Base-by-base conservation (phyloP, 2,797 vertebrate species). In the Amblyraja radiata region DNA sequence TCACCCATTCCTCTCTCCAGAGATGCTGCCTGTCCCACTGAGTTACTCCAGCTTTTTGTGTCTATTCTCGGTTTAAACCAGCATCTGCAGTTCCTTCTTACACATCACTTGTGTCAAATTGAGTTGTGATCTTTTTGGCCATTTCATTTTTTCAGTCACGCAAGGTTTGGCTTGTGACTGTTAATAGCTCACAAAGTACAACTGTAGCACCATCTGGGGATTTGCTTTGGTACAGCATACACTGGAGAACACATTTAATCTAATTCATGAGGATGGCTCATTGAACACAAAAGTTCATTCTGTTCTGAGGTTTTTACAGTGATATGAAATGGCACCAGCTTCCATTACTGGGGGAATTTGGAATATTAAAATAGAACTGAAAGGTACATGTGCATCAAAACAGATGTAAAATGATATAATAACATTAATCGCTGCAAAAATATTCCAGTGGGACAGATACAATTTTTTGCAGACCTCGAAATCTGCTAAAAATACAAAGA, bases 191-290 rank as follows among this genome's bases (percentile, higher is more conserved):
- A 74, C 36, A 92, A 13, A 54, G 39, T 92, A 65, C 23, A 76
- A 92, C 90, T 74, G 68, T 76, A 76, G 68, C 73, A 58, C 90
- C 90, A 92, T 54, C 90, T 92, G 73, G 68, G 90, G 90, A 76
- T 58, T 92, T 73, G 90, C 11, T 76, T 76, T 74, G 90, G 68
- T 92, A 76, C 25, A 76, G 90, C 90, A n/a, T 25, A 76, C 25
- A 76, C 16, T 6, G 2, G 84, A 63, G 84, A 14, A 36, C 16
- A 32, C 32, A 32, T 65, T 88, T 88, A 65, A 36, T 36, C 1
- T 0, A 8, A 23, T 9, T 61, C 25, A 61, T 68, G 84, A 68
- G 61, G 32, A 18, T 10, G n/a, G 14, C 65, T 68, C 61, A 88
- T 88, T 88, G 23, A 74, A 23, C 63, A 68, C 9, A 2, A 2